Percentiles rank a stretch among this genome's conserved stretches.
Evolutionary conservation across 2,113 vertebrate genomes (phyloP).

Genomic region (Gopherus evgoodei): DNA sequence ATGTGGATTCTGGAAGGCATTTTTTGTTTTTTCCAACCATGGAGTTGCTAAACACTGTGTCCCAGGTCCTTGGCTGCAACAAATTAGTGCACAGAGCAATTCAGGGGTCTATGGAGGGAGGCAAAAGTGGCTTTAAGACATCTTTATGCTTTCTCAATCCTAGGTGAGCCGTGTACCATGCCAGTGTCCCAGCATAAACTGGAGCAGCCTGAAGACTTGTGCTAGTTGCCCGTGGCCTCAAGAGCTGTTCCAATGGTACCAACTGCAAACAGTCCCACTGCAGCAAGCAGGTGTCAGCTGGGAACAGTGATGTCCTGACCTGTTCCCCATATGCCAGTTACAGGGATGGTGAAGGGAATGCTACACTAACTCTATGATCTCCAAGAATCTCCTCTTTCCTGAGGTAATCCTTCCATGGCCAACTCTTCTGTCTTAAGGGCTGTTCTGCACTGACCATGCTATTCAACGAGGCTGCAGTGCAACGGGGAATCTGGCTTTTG

Average conservation of each 20-base stretch:
- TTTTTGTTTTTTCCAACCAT: neutral
- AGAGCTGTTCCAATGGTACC: neutral
- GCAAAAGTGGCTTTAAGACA: neutral
- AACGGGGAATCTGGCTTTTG: neutral
- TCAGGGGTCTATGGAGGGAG: neutral
- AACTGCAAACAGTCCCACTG: neutral
- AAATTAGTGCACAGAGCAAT: neutral
- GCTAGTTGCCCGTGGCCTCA: neutral
- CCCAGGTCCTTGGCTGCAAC: neutral
- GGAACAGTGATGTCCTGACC: neutral
- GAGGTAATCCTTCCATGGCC: neutral
- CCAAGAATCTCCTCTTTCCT: neutral
- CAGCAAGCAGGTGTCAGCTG: rapidly evolving
- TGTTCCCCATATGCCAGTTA: neutral
- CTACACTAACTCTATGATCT: neutral
- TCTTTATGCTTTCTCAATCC: neutral
- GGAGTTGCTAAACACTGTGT: neutral
- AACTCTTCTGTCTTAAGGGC: conserved; percentile 8
- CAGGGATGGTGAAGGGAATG: neutral
- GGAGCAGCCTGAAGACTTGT: neutral
- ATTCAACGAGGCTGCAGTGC: neutral
- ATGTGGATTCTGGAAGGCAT: neutral
- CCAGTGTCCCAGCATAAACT: neutral
- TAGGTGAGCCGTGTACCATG: neutral
- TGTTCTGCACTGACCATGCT: neutral